Evolutionary conservation across 2,888 invertebrate species (phyloP).

Genomic region (Zaprionus lineosus): DNA sequence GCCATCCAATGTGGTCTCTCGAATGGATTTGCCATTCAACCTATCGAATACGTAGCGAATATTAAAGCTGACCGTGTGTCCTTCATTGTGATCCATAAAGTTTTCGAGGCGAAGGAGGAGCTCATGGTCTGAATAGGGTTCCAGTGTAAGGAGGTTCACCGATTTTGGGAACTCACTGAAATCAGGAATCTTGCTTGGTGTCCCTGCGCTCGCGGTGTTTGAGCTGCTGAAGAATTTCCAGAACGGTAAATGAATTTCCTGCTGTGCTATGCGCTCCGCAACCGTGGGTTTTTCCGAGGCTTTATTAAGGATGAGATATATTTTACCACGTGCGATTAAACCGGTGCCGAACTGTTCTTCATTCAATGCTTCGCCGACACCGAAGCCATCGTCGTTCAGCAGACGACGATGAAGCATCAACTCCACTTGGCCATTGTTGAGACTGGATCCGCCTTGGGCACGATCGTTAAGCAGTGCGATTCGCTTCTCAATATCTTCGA

Average conservation of each 20-base stretch:
- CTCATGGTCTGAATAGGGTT: conserved; percentile 87
- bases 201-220: conserved; percentile 81
- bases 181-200: conserved; percentile 78
- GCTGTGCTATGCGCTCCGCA: conserved; percentile 83
- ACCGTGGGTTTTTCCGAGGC: conserved; percentile 48
- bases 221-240: conserved; percentile 85
- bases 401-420: conserved; percentile 93
- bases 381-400: conserved; percentile 94
- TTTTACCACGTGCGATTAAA: conserved; percentile 88
- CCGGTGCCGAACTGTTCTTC: conserved; percentile 89
- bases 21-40: conserved; percentile 84
- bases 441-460: conserved; percentile 91
- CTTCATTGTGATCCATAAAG: conserved; percentile 86
- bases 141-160: conserved; percentile 90
- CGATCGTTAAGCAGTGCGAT: conserved; percentile 87
- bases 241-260: conserved; percentile 85
- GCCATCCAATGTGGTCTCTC: conserved; percentile 88
- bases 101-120: conserved; percentile 91
- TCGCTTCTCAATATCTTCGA: conserved; percentile 84
- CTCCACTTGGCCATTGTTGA: conserved; percentile 90
- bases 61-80: conserved; percentile 70
- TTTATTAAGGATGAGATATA: conserved; percentile 84
- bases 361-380: conserved; percentile 94
- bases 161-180: conserved; percentile 85
- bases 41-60: conserved; percentile 84